Evolutionary conservation across 2,888 invertebrate genomes (phyloP).

Genomic region (Polylopha cassiicola): DNA sequence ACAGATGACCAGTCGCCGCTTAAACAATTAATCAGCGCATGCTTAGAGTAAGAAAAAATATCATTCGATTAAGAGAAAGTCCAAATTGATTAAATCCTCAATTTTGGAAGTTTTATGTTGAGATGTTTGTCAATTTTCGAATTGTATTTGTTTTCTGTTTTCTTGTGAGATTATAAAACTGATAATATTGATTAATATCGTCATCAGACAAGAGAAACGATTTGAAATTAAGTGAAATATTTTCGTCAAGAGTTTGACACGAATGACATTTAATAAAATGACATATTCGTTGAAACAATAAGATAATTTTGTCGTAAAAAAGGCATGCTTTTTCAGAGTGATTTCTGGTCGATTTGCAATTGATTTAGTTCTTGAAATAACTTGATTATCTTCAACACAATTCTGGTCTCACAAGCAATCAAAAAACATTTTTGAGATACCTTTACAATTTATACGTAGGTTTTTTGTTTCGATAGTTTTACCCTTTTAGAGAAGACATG

Average conservation of each 20-base stretch:
- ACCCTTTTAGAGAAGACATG: no score
- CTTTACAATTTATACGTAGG: conserved; percentile 65
- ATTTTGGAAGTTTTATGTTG: conserved; percentile 23
- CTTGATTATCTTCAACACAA: no score
- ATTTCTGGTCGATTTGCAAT: no score
- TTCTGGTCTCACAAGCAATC: conserved; percentile 10
- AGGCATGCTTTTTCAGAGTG: no score
- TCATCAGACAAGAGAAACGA: neutral
- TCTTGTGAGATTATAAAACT: conserved; percentile 30
- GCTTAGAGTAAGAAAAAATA: conserved; percentile 14
- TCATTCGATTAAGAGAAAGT: conserved; percentile 20
- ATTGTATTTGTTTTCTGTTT: conserved; percentile 38
- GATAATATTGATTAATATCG: neutral
- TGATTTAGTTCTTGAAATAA: no score
- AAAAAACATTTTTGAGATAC: conserved; percentile 64
- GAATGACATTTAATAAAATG: no score
- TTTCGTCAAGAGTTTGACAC: no score
- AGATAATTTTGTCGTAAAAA: no score
- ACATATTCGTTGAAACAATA: no score
- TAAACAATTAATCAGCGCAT: no score
- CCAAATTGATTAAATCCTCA: conserved; percentile 5
- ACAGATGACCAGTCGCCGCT: no score
- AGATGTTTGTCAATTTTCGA: conserved; percentile 37
- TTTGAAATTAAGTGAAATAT: no score
- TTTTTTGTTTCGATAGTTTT: conserved; percentile 54